A percentile compares a stretch with the other conserved stretches of the same genome.
phyloP scores from a whole-genome alignment of 2,888 invertebrate species.

The Melinaea menophilus region DNA sequence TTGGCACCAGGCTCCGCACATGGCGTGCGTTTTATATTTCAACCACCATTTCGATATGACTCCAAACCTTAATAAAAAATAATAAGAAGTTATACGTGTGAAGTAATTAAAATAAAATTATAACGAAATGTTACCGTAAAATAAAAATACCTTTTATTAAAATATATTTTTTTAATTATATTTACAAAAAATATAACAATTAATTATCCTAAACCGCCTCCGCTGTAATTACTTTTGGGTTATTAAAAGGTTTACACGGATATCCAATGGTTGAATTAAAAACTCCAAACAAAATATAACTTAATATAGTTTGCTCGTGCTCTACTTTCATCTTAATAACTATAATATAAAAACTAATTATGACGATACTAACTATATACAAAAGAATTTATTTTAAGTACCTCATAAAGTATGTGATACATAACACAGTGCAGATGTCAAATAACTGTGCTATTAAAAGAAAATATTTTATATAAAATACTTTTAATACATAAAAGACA shows the following conservation, averaged over 20 bases:
- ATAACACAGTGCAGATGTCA: neutral
- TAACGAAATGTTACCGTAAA: neutral
- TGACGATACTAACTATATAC: too few relatives aligned
- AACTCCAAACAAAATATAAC: neutral
- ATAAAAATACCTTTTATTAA: neutral
- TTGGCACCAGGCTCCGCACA: too few relatives aligned
- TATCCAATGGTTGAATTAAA: neutral
- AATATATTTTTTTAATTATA: neutral
- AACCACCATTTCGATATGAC: too few relatives aligned
- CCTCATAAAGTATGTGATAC: too few relatives aligned
- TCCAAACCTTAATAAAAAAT: too few relatives aligned
- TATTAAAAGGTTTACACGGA: slow-evolving; percentile 1
- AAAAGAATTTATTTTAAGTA: too few relatives aligned
- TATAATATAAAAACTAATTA: too few relatives aligned
- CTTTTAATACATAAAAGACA: neutral
- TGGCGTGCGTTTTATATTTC: too few relatives aligned
- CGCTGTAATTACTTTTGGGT: neutral
- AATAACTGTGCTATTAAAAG: neutral
- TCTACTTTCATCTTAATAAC: neutral
- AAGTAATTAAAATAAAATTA: neutral
- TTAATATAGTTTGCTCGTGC: neutral
- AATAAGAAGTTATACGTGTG: neutral
- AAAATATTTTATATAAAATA: neutral
- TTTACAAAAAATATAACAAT: neutral
- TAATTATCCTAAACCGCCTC: neutral